Percentiles rank a stretch among this genome's conserved stretches.
phyloP scores from a whole-genome alignment of 2,797 vertebrate species.

The Dendrocincla fuliginosa region DNA sequence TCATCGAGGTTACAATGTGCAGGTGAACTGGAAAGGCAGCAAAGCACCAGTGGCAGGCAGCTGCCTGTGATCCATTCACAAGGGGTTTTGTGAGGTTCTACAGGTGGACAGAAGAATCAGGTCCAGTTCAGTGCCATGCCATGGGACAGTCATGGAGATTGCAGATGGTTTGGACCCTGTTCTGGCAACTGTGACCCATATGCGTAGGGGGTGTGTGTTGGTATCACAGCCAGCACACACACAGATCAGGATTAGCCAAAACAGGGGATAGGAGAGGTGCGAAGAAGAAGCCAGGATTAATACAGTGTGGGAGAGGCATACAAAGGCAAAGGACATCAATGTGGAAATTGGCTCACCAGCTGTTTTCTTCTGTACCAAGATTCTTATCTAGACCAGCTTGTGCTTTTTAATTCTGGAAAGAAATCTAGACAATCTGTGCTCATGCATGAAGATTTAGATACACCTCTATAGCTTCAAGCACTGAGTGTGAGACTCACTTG shows the following conservation, averaged over 20 bases:
- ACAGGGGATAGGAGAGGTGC: neutral
- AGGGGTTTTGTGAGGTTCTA: neutral
- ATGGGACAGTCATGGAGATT: neutral
- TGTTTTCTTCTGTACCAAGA: neutral
- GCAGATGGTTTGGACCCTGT: neutral
- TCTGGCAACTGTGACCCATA: neutral
- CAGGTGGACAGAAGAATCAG: neutral
- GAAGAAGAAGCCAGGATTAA: neutral
- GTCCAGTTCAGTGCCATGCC: neutral
- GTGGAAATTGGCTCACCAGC: neutral
- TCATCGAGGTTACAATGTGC: neutral
- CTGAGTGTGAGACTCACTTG: neutral
- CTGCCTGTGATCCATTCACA: neutral
- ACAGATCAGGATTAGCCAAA: neutral
- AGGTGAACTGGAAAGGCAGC: neutral
- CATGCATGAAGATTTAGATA: neutral
- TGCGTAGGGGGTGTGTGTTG: accelerated
- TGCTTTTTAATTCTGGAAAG: neutral
- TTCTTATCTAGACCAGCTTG: neutral
- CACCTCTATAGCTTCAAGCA: neutral
- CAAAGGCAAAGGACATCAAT: neutral
- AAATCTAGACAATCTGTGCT: neutral
- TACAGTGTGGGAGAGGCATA: accelerated
- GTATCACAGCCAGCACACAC: neutral
- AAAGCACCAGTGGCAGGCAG: neutral